Evolutionary conservation across 1,140 invertebrate genomes (phyloP).

Genomic region (Zophobas morio): DNA sequence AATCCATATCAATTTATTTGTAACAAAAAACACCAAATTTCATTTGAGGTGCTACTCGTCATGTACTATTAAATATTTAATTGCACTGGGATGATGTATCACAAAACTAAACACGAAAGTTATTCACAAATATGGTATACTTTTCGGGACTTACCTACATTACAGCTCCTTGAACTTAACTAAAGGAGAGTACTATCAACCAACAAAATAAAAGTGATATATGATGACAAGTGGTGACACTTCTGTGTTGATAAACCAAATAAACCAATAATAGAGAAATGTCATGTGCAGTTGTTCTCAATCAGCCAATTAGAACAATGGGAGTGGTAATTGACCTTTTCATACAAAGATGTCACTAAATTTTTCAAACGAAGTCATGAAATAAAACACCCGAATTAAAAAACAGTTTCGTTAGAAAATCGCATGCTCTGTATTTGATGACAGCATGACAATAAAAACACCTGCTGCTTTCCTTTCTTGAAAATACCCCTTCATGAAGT

Average conservation of each 20-base stretch:
- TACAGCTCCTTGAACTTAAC: conserved; percentile 21
- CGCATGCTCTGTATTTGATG: too few species aligned
- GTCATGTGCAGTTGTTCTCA: neutral
- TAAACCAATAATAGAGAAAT: conserved; percentile 21
- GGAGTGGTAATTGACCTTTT: neutral
- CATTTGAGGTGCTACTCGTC: neutral
- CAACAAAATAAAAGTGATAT: conserved; percentile 24
- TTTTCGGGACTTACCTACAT: neutral
- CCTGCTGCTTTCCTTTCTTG: neutral
- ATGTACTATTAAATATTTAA: neutral
- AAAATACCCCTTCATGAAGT: neutral
- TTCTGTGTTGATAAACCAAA: conserved; percentile 30
- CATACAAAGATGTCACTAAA: conserved; percentile 7
- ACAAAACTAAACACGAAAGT: neutral
- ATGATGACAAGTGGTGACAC: conserved; percentile 31
- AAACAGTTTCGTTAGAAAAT: too few species aligned
- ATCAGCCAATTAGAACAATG: conserved; percentile 19
- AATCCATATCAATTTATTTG: conserved; percentile 4
- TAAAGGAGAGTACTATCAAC: conserved; percentile 13
- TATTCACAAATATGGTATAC: neutral
- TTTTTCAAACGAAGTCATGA: neutral
- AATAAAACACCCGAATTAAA: too few species aligned
- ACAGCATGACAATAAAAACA: too few species aligned
- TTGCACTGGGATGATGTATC: neutral
- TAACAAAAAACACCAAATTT: conserved; percentile 17